Conservation (phyloP, 2,113 vertebrate species). For the Campylorhamphus procurvoides region DNA sequence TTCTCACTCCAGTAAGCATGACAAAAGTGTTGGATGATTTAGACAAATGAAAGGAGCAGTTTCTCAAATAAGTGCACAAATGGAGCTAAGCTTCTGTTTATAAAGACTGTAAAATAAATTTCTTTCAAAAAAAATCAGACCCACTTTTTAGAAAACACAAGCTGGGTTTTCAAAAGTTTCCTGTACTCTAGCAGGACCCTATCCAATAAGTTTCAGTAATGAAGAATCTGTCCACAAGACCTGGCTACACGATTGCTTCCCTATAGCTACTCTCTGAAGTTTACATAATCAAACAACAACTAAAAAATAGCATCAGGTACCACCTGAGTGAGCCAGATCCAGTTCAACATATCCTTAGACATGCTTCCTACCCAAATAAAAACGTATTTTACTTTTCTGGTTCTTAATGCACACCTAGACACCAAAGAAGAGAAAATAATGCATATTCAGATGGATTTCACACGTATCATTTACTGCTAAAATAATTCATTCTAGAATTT, state of each 20-base stretch:
- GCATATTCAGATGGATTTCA: conserved; percentile 47
- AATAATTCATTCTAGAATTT: conserved; percentile 66
- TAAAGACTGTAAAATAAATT: background rate
- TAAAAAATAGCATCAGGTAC: background rate
- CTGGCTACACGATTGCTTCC: background rate
- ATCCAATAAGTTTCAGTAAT: background rate
- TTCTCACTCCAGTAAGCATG: background rate
- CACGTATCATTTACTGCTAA: conserved; percentile 59
- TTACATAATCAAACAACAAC: background rate
- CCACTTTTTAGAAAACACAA: background rate
- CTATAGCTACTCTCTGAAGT: background rate
- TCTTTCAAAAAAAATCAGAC: background rate
- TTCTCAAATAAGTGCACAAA: background rate
- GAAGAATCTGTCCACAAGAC: background rate
- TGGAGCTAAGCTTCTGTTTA: background rate
- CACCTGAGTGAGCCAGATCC: background rate
- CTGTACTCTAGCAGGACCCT: background rate
- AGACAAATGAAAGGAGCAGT: background rate
- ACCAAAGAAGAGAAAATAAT: conserved; percentile 5
- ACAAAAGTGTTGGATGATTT: background rate
- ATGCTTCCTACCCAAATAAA: background rate
- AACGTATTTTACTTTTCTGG: background rate
- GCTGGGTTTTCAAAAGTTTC: background rate
- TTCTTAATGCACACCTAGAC: background rate
- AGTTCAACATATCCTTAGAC: background rate